phyloP scores from a whole-genome alignment of 1,140 invertebrate species.

The Theocolax elegans region DNA sequence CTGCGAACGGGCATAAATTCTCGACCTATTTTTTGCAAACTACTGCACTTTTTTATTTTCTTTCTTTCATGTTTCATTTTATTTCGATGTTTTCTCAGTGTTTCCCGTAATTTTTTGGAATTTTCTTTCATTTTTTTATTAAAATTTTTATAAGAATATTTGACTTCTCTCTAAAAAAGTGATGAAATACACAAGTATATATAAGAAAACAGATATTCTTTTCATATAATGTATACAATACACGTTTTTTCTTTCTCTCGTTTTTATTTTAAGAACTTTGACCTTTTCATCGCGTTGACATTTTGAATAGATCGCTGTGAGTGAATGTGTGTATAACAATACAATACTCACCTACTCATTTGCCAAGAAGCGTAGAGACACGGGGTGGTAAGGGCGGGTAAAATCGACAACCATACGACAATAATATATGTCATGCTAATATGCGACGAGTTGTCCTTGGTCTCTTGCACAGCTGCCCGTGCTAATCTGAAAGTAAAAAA shows the following conservation, averaged over 20 bases:
- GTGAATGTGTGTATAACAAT: no score
- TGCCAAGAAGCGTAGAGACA: conserved; percentile 74
- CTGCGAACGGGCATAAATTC: no score
- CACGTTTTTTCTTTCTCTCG: no score
- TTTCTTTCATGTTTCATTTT: not conserved
- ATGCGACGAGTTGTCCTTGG: conserved; percentile 75
- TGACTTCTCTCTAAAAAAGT: no score
- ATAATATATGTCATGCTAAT: conserved; percentile 77
- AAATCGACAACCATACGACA: conserved; percentile 78
- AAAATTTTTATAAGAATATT: no score
- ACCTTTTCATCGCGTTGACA: no score
- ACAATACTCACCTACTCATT: conserved; percentile 72
- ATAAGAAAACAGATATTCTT: no score
- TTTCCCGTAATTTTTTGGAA: not conserved
- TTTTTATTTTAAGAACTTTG: no score
- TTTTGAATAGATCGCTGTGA: no score
- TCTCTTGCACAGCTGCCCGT: conserved; percentile 74
- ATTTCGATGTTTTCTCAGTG: not conserved
- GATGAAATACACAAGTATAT: no score
- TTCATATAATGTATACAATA: no score
- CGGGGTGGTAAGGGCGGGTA: conserved; percentile 76
- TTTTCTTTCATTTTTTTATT: not conserved
- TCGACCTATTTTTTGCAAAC: no score
- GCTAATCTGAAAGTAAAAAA: conserved; percentile 66
- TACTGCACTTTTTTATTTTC: not conserved